Conservation (phyloP, 2,113 vertebrate species). For the Balaeniceps rex region DNA sequence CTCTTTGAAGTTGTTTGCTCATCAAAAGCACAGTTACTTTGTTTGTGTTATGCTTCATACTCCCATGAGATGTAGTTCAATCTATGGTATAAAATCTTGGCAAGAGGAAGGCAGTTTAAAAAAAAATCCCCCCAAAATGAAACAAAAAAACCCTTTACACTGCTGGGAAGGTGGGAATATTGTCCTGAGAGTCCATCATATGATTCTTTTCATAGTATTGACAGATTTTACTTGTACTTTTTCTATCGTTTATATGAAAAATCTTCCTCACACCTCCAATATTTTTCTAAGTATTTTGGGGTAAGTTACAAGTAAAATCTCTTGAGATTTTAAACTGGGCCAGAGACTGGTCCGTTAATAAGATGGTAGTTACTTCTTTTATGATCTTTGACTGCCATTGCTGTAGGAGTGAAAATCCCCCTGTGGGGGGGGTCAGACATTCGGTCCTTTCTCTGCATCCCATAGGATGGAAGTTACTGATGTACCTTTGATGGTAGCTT, state of each 20-base stretch:
- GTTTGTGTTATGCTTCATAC: constrained; percentile 29
- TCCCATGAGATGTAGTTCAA: not conserved
- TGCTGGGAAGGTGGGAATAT: constrained; percentile 5
- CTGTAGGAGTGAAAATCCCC: not conserved
- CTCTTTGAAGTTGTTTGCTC: constrained; percentile 58
- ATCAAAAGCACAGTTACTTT: constrained; percentile 51
- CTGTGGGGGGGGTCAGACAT: not conserved
- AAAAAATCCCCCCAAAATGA: not conserved
- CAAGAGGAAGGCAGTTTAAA: not conserved
- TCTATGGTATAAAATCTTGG: constrained; percentile 42
- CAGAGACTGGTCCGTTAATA: not conserved
- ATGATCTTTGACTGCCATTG: not conserved
- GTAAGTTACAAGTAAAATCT: not conserved
- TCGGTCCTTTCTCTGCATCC: rapidly evolving
- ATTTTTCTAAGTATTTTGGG: not conserved
- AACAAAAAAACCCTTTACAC: not conserved
- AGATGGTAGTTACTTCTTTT: not conserved
- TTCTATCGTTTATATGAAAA: not conserved
- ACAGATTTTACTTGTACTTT: not conserved
- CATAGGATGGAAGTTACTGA: not conserved
- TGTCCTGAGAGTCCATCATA: not conserved
- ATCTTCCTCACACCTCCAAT: not conserved
- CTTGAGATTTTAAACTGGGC: not conserved
- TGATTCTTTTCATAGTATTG: not conserved
- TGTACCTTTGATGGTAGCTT: not conserved